phyloP scores from a whole-genome alignment of 2,888 invertebrate genomes.

The Chloromyia formosa region DNA sequence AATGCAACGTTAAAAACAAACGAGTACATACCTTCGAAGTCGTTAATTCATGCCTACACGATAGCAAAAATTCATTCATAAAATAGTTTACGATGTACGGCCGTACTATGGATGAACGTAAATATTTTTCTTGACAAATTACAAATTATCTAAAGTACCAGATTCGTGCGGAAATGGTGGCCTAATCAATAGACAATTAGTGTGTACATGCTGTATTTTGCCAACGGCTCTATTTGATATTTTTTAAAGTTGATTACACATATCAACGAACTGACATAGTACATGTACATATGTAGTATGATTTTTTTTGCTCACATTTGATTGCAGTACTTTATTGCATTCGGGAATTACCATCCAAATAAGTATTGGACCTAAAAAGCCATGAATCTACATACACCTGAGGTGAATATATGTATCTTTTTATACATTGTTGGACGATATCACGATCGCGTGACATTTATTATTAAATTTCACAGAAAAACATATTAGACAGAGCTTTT shows the following conservation, averaged over 20 bases:
- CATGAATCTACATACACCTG: too few relatives aligned
- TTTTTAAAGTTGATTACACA: conserved; percentile 34
- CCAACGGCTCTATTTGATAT: conserved; percentile 4
- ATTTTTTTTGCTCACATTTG: neutral
- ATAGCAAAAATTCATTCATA: conserved; percentile 21
- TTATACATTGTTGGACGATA: neutral
- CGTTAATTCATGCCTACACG: neutral
- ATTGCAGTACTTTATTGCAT: neutral
- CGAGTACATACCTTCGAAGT: neutral
- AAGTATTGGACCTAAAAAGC: too few relatives aligned
- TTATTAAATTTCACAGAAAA: conserved; percentile 11
- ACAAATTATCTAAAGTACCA: neutral
- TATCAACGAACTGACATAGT: conserved; percentile 1
- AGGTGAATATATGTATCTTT: too few relatives aligned
- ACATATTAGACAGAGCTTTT: neutral
- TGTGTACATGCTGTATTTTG: neutral
- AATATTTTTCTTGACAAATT: conserved; percentile 7
- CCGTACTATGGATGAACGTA: neutral
- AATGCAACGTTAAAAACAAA: conserved; percentile 14
- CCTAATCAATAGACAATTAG: conserved; percentile 40
- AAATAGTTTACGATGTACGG: neutral
- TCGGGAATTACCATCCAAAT: neutral
- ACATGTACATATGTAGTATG: neutral
- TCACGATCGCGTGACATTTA: conserved; percentile 8
- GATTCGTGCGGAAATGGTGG: conserved; percentile 32